Evolutionary conservation across 2,888 invertebrate genomes (phyloP).

Genomic region (Melitaea athalia): DNA sequence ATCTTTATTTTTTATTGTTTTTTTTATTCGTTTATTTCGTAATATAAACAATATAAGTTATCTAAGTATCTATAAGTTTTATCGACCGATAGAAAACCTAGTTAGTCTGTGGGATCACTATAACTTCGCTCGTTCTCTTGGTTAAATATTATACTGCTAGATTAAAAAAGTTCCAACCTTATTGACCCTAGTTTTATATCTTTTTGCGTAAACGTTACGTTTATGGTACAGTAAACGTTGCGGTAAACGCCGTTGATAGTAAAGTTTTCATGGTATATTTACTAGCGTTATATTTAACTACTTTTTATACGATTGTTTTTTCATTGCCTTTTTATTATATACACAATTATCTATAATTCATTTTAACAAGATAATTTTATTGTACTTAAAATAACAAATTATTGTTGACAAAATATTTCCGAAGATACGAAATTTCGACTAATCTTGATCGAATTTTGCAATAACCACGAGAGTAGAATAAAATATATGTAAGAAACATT

Average conservation of each 20-base stretch:
- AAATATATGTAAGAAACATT: too few relatives aligned
- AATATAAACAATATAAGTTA: too few relatives aligned
- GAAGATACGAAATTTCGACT: too few relatives aligned
- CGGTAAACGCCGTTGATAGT: conserved; percentile 17
- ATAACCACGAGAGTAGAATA: too few relatives aligned
- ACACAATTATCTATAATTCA: too few relatives aligned
- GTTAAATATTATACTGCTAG: conserved; percentile 29
- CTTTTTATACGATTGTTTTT: background rate
- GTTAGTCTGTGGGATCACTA: conserved; percentile 8
- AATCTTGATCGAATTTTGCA: too few relatives aligned
- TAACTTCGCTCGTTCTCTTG: conserved; percentile 30
- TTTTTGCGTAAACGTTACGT: conserved; percentile 7
- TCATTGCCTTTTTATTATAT: background rate
- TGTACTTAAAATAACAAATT: too few relatives aligned
- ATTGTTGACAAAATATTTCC: too few relatives aligned
- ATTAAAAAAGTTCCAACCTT: conserved; percentile 36
- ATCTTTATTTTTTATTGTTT: background rate
- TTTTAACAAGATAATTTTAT: too few relatives aligned
- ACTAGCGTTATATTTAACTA: background rate
- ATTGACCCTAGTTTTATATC: conserved; percentile 23
- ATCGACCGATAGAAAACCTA: background rate
- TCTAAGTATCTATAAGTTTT: background rate
- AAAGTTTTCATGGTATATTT: background rate
- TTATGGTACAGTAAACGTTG: conserved; percentile 19
- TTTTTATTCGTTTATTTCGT: background rate